Evolutionary conservation across 2,797 vertebrate species (phyloP), one percentile per base, ranked within the genome.

Genomic region (Pseudochromis fuscus): DNA sequence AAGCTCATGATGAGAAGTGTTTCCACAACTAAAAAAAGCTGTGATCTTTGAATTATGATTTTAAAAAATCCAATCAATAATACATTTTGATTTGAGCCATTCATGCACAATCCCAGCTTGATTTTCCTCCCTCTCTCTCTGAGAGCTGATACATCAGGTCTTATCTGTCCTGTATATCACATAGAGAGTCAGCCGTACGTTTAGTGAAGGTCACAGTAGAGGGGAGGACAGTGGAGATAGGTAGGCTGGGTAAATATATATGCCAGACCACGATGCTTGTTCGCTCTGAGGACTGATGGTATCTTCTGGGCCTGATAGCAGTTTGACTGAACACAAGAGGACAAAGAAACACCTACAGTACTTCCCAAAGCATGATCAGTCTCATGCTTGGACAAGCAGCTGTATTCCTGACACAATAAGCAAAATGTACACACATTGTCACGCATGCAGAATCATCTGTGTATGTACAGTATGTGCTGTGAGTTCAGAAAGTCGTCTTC

Each of bases 151-250:
- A 58, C 50, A 78, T 83, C 64, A 51, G 70, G 63, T 81, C 72
- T 84, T 87, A 88, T 87, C 84, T 46, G 28, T 44, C 19, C 67
- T 77, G 64, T 84, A 52, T 55, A 65, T 85, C 84, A 77, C 52
- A 48, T 27, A 58, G 67, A 77, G 72, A 88, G 71, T 85, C 81
- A 82, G 62, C 51, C 46, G 35, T 73, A 88, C 65, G 46, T 87
- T 89, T 75, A 86, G 67, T 88, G 87, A 91, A 91, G 88, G 89
- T 91, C 89, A 90, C 72, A 77, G 77, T 18, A 60, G 70, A 82
- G 57, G 55, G 42, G 77, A 84, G 83, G 83, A 75, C 79, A 74
- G 62, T 62, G 63, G 61, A 85, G 79, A 87, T 83, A 77, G 77
- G 85, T 87, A 76, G 72, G 30, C 66, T 28, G n/a, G 65, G 84